Conservation (phyloP, 2,888 invertebrate genomes). For the Tenthredo livida region DNA sequence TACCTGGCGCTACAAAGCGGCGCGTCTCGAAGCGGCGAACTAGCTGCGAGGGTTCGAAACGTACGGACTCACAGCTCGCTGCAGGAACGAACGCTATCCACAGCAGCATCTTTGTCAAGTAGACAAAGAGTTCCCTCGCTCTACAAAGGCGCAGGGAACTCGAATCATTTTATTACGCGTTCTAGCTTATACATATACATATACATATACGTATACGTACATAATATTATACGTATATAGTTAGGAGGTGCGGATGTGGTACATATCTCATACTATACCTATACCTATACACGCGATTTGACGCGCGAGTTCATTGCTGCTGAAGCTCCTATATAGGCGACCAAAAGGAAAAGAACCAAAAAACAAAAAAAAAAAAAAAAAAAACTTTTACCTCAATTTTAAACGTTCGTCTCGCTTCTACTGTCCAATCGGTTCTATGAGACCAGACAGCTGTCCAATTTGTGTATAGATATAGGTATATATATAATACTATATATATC, state of each 20-base stretch:
- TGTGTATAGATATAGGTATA: background rate
- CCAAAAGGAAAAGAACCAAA: background rate
- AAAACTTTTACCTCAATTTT: constrained; percentile 26
- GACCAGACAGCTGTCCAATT: constrained; percentile 27
- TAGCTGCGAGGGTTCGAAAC: constrained; percentile 26
- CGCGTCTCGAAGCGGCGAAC: background rate
- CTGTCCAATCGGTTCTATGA: background rate
- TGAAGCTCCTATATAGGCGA: background rate
- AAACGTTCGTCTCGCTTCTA: constrained; percentile 11
- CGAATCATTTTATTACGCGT: constrained; percentile 47
- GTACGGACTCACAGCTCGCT: background rate
- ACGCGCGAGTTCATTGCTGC: background rate
- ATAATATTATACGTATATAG: background rate
- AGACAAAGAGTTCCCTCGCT: constrained; percentile 36
- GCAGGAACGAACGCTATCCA: constrained; percentile 23
- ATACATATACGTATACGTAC: background rate
- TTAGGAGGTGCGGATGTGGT: too few relatives aligned
- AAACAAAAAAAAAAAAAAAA: constrained; percentile 14
- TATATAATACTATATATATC: background rate
- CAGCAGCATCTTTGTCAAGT: constrained; percentile 49
- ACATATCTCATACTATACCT: background rate
- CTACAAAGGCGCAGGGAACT: constrained; percentile 33
- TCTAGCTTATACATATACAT: background rate
- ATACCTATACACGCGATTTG: constrained; percentile 16
- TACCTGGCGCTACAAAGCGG: constrained; percentile 46